A percentile compares a stretch with the other conserved stretches of the same genome.
phyloP scores from a whole-genome alignment of 1,140 invertebrate genomes.

The Drosophila micromelanica region DNA sequence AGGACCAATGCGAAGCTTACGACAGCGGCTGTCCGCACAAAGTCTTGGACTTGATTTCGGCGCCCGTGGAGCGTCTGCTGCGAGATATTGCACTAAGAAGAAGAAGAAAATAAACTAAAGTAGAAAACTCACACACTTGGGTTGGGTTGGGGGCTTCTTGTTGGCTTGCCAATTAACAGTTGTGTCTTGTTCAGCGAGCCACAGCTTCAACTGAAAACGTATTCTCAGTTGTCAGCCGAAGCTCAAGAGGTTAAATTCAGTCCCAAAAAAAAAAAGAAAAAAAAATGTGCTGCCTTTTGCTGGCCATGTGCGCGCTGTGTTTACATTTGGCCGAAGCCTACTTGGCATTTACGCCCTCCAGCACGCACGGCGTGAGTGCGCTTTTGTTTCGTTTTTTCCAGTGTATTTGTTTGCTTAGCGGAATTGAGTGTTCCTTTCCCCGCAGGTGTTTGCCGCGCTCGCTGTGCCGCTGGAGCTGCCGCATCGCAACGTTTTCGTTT shows the following conservation, averaged over 20 bases:
- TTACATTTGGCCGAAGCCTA: conserved; percentile 28
- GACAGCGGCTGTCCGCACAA: conserved; percentile 68
- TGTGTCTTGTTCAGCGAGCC: conserved; percentile 10
- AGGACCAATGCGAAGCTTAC: conserved; percentile 80
- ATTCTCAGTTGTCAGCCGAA: conserved; percentile 42
- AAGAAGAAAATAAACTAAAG: conserved; percentile 64
- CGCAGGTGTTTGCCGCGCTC: conserved; percentile 87
- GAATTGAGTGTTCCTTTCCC: background rate
- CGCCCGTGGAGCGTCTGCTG: conserved; percentile 60
- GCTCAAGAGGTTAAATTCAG: conserved; percentile 24
- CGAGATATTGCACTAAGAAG: conserved; percentile 39
- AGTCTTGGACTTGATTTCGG: conserved; percentile 71
- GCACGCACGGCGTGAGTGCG: conserved; percentile 73
- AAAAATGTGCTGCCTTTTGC: conserved; percentile 32
- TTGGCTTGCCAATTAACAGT: conserved; percentile 29
- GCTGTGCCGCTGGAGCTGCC: conserved; percentile 90
- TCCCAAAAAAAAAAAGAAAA: no score
- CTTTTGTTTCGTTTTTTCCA: no score
- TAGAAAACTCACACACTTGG: conserved; percentile 15
- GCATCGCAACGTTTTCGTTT: conserved; percentile 89
- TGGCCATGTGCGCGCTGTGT: conserved; percentile 15
- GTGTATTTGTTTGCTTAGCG: background rate
- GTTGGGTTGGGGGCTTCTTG: background rate
- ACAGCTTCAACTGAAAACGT: conserved; percentile 1
- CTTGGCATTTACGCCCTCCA: conserved; percentile 59